phyloP scores from a whole-genome alignment of 2,113 vertebrate species.

The Cyprinodon variegatus region DNA sequence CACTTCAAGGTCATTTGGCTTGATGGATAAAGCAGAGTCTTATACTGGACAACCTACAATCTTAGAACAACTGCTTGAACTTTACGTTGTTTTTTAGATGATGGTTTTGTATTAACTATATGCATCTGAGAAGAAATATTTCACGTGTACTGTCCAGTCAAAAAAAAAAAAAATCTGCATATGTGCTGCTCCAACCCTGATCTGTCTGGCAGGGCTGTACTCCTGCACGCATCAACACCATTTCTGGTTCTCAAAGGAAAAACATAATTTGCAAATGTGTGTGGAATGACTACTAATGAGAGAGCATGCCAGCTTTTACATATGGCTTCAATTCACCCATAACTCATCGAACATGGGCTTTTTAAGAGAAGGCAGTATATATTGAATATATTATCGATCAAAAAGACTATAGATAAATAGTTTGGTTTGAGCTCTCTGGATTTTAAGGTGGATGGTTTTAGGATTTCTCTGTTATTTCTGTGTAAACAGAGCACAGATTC shows the following conservation, averaged over 20 bases:
- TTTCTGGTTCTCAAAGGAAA: not conserved
- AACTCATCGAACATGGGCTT: too few relatives aligned
- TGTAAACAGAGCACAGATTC: not conserved
- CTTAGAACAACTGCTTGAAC: not conserved
- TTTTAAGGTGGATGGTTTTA: not conserved
- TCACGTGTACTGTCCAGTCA: too few relatives aligned
- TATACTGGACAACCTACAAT: not conserved
- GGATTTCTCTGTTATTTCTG: too few relatives aligned
- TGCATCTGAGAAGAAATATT: too few relatives aligned
- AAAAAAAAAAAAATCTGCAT: not conserved
- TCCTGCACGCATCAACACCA: not conserved
- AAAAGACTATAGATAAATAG: not conserved
- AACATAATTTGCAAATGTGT: not conserved
- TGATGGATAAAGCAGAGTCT: not conserved
- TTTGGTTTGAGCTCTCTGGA: not conserved
- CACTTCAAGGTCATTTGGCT: not conserved
- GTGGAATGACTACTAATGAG: not conserved
- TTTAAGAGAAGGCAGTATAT: not conserved
- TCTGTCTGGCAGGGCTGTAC: not conserved
- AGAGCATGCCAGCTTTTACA: not conserved
- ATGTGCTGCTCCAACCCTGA: not conserved
- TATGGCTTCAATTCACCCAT: too few relatives aligned
- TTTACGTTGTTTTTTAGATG: not conserved
- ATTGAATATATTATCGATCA: not conserved
- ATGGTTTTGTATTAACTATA: too few relatives aligned